Conservation (phyloP, 2,113 vertebrate species). For the Gallinago jamesoni region DNA sequence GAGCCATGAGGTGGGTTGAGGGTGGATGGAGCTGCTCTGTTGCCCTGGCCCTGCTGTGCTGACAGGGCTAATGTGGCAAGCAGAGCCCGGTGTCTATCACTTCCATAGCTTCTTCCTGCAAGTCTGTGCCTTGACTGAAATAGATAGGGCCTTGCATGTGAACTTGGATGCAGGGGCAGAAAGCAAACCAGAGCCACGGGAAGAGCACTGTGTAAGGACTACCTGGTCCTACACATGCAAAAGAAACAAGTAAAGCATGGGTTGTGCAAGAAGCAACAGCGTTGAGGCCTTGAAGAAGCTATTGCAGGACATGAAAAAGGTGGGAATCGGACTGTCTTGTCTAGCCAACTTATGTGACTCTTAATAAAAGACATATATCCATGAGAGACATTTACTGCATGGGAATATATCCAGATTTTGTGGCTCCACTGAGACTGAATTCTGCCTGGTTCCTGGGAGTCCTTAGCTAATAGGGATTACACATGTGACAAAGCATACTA, state of each 20-base stretch:
- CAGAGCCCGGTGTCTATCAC: rapidly evolving
- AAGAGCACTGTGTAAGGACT: neutral
- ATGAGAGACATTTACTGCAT: neutral
- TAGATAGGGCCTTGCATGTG: too few relatives aligned
- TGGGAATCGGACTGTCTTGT: neutral
- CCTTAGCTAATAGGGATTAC: neutral
- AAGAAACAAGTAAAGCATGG: neutral
- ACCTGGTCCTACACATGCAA: neutral
- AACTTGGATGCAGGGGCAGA: neutral
- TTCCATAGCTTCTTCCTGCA: neutral
- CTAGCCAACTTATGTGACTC: neutral
- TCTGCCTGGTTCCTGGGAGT: neutral
- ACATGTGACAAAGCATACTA: neutral
- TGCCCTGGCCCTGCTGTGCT: neutral
- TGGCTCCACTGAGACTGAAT: neutral
- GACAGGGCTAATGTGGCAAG: too few relatives aligned
- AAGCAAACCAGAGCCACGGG: neutral
- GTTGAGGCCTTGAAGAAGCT: neutral
- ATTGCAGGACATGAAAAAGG: neutral
- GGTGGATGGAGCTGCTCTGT: neutral
- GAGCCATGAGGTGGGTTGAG: rapidly evolving
- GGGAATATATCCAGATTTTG: neutral
- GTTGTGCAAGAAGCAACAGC: neutral
- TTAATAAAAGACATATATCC: neutral
- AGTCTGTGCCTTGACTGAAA: neutral